Conservation (phyloP, 1,140 invertebrate genomes). For the Lutraria rhynchaena region DNA sequence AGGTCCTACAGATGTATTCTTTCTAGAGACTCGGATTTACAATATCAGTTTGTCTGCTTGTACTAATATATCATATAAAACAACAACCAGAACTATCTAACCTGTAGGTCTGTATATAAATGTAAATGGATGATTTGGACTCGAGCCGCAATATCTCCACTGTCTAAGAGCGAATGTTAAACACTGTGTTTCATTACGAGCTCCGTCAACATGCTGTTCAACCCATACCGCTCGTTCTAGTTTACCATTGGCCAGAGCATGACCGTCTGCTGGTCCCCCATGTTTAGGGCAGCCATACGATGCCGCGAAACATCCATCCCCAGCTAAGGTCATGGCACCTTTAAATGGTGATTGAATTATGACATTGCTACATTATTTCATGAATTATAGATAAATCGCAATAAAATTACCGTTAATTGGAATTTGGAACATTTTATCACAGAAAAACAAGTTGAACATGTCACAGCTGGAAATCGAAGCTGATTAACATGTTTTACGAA, state of each 20-base stretch:
- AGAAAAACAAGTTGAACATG: too few relatives aligned
- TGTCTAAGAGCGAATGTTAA: constrained; percentile 40
- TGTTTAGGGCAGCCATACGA: constrained; percentile 62
- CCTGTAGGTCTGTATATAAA: constrained; percentile 46
- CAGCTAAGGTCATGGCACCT: constrained; percentile 63
- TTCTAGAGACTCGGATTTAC: too few relatives aligned
- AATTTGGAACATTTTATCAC: too few relatives aligned
- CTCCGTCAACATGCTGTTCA: constrained; percentile 25
- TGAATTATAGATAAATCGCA: too few relatives aligned
- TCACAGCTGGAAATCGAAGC: too few relatives aligned
- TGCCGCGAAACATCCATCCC: constrained; percentile 57
- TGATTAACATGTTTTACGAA: too few relatives aligned
- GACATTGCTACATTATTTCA: too few relatives aligned
- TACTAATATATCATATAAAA: too few relatives aligned
- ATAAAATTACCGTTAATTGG: too few relatives aligned
- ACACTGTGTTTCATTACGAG: constrained; percentile 45
- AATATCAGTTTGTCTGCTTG: too few relatives aligned
- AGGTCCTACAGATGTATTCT: too few relatives aligned
- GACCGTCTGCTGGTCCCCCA: constrained; percentile 10
- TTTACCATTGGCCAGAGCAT: constrained; percentile 13
- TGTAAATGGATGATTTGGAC: constrained; percentile 34
- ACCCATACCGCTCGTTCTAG: neutral
- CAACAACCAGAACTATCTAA: too few relatives aligned
- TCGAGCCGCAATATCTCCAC: constrained; percentile 57
- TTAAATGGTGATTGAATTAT: neutral